Conservation (phyloP, 2,797 vertebrate genomes). For the Champsocephalus gunnari region DNA sequence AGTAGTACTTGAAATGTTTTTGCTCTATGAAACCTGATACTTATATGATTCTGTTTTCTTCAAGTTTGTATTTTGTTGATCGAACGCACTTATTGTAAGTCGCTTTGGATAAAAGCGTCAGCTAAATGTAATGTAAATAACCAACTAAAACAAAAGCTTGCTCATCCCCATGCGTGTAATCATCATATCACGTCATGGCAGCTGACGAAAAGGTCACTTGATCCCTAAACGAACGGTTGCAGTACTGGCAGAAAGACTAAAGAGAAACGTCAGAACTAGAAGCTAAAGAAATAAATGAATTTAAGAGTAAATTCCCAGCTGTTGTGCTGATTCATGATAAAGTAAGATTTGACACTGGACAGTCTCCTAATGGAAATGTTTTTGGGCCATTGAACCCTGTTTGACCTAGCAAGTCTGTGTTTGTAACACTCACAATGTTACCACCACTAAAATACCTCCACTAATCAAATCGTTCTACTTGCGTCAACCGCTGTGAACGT, state of each 20-base stretch:
- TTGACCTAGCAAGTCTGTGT: too few species aligned
- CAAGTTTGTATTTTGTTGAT: too few species aligned
- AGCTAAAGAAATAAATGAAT: not conserved
- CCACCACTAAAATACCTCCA: too few species aligned
- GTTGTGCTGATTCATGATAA: not conserved
- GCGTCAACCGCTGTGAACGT: too few species aligned
- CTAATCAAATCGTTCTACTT: too few species aligned
- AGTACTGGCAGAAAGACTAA: not conserved
- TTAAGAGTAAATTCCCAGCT: not conserved
- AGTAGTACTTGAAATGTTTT: too few species aligned
- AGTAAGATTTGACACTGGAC: not conserved
- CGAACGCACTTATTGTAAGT: too few species aligned
- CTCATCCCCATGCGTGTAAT: not conserved
- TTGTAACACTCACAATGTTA: too few species aligned
- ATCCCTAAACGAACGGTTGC: not conserved
- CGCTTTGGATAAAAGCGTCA: too few species aligned
- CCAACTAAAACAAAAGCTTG: not conserved
- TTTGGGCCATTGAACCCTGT: too few species aligned
- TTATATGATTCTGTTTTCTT: too few species aligned
- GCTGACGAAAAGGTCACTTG: not conserved
- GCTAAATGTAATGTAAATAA: not conserved
- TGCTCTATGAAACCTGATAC: too few species aligned
- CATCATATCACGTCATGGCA: not conserved
- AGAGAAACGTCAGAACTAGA: not conserved
- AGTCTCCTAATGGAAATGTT: not conserved